Conservation (phyloP, 2,888 invertebrate species). For the Hetaerina titia region DNA sequence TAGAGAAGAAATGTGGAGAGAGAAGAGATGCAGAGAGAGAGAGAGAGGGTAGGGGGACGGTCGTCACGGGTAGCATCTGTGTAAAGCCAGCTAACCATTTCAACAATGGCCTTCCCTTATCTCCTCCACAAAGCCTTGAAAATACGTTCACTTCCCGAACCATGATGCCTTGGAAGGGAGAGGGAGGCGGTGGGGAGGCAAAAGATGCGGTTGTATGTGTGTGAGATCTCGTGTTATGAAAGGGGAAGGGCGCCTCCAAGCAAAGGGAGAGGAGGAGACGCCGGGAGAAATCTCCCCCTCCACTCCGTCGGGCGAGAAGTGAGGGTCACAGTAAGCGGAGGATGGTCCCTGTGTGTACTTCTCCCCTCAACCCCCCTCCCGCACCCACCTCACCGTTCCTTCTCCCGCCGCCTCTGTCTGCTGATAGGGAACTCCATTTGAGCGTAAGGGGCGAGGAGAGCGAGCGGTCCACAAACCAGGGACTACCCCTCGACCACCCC, state of each 20-base stretch:
- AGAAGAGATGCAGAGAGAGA: not conserved
- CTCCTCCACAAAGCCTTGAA: conserved; percentile 52
- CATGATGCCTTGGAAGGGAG: not conserved
- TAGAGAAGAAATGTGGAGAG: not conserved
- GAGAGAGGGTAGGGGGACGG: not conserved
- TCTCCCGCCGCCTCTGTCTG: not conserved
- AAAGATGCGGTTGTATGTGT: not conserved
- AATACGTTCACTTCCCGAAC: conserved; percentile 48
- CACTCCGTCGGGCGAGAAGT: not conserved
- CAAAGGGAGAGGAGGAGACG: not conserved
- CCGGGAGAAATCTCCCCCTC: not conserved
- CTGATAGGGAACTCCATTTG: conserved; percentile 6
- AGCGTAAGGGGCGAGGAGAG: not conserved
- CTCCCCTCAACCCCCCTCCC: not conserved
- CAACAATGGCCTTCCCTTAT: conserved; percentile 61
- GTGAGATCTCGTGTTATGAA: not conserved
- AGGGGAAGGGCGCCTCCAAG: not conserved
- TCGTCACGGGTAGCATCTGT: conserved; percentile 58
- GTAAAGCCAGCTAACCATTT: conserved; percentile 53
- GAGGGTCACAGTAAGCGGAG: not conserved
- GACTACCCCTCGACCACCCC: not conserved
- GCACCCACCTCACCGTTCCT: not conserved
- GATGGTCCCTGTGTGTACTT: not conserved
- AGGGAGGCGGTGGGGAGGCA: not conserved
- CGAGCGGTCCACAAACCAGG: not conserved